phyloP scores from a whole-genome alignment of 2,797 vertebrate species.

The Parauchenoglanis ngamensis region DNA sequence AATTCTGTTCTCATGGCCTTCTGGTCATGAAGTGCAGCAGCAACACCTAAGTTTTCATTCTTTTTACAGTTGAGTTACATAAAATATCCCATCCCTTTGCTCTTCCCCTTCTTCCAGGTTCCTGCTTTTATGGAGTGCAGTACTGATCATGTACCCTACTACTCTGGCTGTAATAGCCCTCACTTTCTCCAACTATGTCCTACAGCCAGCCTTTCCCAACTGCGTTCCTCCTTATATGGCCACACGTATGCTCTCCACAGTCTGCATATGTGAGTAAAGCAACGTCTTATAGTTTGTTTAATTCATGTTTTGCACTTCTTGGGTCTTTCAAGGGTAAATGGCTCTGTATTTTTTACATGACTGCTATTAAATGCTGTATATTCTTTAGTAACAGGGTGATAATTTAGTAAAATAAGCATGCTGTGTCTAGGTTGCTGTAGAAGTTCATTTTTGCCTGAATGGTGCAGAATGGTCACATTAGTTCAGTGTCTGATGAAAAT shows the following conservation, averaged over 20 bases:
- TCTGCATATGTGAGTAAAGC: constrained; percentile 82
- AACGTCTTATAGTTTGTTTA: background rate
- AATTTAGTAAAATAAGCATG: constrained; percentile 28
- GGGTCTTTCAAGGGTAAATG: background rate
- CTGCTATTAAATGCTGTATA: background rate
- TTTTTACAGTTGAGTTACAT: background rate
- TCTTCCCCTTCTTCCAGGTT: constrained; percentile 74
- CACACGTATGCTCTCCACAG: constrained; percentile 86
- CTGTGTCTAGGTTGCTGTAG: constrained; percentile 8
- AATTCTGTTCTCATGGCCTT: background rate
- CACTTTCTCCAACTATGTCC: constrained; percentile 96
- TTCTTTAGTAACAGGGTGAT: background rate
- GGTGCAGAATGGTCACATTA: background rate
- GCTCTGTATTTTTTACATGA: background rate
- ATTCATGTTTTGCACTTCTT: background rate
- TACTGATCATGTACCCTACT: constrained; percentile 97
- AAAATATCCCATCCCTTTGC: background rate
- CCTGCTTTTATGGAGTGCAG: constrained; percentile 91
- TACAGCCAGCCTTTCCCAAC: constrained; percentile 91
- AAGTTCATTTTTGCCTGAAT: background rate
- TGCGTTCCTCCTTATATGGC: constrained; percentile 90
- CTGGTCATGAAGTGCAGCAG: background rate
- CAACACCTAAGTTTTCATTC: background rate
- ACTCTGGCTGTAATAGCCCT: constrained; percentile 93
- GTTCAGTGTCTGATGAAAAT: background rate